Evolutionary conservation across 2,797 vertebrate genomes (phyloP).

Genomic region (Enteromius anoplus): DNA sequence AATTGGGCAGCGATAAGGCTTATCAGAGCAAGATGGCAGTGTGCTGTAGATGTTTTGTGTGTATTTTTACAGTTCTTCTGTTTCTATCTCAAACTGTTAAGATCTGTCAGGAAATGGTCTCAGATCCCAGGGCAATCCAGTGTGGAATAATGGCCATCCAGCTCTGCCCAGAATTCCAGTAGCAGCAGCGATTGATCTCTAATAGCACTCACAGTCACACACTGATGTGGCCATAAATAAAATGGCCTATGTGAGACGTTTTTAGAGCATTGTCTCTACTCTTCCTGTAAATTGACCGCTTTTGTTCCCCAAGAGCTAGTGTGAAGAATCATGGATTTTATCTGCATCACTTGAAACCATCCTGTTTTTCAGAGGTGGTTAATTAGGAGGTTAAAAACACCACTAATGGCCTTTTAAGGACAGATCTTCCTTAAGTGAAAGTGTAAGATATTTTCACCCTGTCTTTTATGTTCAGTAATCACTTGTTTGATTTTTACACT

Average conservation of each 20-base stretch:
- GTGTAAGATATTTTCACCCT: neutral
- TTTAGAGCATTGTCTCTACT: constrained; percentile 30
- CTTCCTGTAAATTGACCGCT: neutral
- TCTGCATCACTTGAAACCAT: constrained; percentile 14
- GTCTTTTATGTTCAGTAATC: neutral
- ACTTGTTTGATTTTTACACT: constrained; percentile 8
- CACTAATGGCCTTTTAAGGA: constrained; percentile 7
- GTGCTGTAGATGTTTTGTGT: neutral
- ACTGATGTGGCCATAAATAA: constrained; percentile 37
- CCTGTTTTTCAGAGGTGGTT: neutral
- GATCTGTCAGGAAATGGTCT: constrained; percentile 23
- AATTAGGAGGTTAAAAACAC: neutral
- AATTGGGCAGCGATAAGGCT: constrained; percentile 14
- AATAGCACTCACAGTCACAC: constrained; percentile 26
- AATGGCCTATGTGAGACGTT: neutral
- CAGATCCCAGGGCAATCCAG: constrained; percentile 12
- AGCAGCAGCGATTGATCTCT: constrained; percentile 19
- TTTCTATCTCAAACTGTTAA: constrained; percentile 14
- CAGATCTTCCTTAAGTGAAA: neutral
- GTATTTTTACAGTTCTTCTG: constrained; percentile 37
- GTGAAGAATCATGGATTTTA: constrained; percentile 10
- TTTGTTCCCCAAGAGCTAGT: neutral
- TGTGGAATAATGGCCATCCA: constrained; percentile 11
- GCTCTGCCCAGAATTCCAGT: neutral
- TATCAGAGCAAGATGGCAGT: constrained; percentile 26